Conservation (phyloP, 2,888 invertebrate genomes). For the Cremastinae sp. region DNA sequence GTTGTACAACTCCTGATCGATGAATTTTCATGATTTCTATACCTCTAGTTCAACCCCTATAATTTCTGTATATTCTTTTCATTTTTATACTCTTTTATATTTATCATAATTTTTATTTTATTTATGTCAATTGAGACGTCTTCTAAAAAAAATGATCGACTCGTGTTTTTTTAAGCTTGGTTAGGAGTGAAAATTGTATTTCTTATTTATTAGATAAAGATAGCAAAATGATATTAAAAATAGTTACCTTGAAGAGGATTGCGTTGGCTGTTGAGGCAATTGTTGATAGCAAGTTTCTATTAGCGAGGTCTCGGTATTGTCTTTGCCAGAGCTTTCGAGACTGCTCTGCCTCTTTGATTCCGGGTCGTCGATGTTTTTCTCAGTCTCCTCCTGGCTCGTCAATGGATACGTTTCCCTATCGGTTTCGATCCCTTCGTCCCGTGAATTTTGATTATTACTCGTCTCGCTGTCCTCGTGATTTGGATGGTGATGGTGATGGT, state of each 20-base stretch:
- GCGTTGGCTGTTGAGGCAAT: slow-evolving; percentile 49
- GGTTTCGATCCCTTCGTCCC: slow-evolving; percentile 70
- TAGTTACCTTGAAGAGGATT: slow-evolving; percentile 71
- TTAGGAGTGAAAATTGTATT: too few relatives aligned
- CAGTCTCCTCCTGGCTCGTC: slow-evolving; percentile 71
- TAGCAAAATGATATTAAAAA: neutral
- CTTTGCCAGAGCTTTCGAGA: slow-evolving; percentile 72
- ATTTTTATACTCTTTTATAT: too few relatives aligned
- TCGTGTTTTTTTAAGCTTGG: too few relatives aligned
- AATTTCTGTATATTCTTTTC: too few relatives aligned
- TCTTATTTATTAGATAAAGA: neutral
- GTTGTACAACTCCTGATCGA: too few relatives aligned
- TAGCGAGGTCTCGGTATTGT: slow-evolving; percentile 68
- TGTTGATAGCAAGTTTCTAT: slow-evolving; percentile 68
- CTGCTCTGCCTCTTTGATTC: slow-evolving; percentile 72
- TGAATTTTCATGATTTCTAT: too few relatives aligned
- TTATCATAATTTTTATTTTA: too few relatives aligned
- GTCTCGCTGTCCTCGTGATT: slow-evolving; percentile 58
- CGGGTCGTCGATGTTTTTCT: slow-evolving; percentile 72
- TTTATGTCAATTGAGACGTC: too few relatives aligned
- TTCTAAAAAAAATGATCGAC: slow-evolving; percentile 7
- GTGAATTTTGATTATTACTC: slow-evolving; percentile 62
- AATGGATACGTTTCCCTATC: slow-evolving; percentile 75
- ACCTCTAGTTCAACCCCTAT: too few relatives aligned
- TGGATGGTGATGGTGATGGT: slow-evolving; percentile 65